Percentiles rank a stretch among this genome's conserved stretches.
Conservation (phyloP, 2,888 invertebrate genomes). For the Drosophila greeni region DNA sequence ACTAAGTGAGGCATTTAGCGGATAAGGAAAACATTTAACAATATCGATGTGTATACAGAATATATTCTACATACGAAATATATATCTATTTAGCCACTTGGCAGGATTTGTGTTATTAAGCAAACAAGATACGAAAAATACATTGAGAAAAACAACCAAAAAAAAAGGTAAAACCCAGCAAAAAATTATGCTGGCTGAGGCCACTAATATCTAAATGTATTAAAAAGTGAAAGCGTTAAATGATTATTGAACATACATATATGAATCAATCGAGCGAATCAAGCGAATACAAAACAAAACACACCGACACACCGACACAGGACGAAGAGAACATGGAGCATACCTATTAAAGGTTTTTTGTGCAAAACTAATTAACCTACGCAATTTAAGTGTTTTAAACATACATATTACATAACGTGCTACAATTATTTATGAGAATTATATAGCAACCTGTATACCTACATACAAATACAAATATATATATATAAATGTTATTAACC, state of each 20-base stretch:
- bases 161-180: slow-evolving; percentile 68
- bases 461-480: slow-evolving; percentile 20
- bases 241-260: slow-evolving; percentile 13
- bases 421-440: slow-evolving; percentile 32
- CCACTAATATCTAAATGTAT: slow-evolving; percentile 57
- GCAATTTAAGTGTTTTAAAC: slow-evolving; percentile 52
- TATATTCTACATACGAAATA: slow-evolving; percentile 40
- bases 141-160: slow-evolving; percentile 49
- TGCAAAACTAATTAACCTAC: slow-evolving; percentile 53
- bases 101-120: slow-evolving; percentile 62
- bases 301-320: slow-evolving; percentile 41
- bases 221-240: slow-evolving; percentile 25
- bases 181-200: slow-evolving; percentile 75
- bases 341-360: slow-evolving; percentile 74
- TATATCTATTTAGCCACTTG: slow-evolving; percentile 64
- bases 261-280: slow-evolving; percentile 12
- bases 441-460: slow-evolving; percentile 33
- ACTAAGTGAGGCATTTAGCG: slow-evolving; percentile 34
- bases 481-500: slow-evolving; percentile 36
- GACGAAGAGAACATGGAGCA: slow-evolving; percentile 52
- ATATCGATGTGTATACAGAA: slow-evolving; percentile 62
- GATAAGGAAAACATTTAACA: slow-evolving; percentile 49
- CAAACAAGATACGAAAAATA: slow-evolving; percentile 24
- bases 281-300: slow-evolving; percentile 19
- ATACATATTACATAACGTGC: slow-evolving; percentile 33